Percentiles rank a stretch among this genome's conserved stretches.
phyloP scores from a whole-genome alignment of 2,113 vertebrate species.

The Haliaeetus leucogaster region DNA sequence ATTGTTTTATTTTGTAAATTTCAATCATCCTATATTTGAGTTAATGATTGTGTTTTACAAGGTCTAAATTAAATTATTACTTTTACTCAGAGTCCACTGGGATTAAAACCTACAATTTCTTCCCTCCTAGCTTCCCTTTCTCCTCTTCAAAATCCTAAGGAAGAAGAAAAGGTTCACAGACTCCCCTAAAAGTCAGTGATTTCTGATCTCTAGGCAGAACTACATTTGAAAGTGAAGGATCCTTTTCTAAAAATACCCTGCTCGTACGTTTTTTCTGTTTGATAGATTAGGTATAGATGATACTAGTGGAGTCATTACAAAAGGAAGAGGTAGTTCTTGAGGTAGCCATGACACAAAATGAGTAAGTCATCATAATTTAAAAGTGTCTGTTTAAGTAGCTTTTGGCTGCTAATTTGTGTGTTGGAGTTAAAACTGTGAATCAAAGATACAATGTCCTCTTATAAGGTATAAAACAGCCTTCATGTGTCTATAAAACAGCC shows the following conservation, averaged over 20 bases:
- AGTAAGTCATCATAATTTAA: background rate
- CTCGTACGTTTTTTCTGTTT: background rate
- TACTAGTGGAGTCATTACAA: background rate
- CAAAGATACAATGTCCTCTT: background rate
- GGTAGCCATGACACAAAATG: background rate
- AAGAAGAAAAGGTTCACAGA: background rate
- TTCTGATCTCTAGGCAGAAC: background rate
- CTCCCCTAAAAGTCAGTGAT: background rate
- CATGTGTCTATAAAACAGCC: background rate
- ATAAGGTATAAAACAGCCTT: background rate
- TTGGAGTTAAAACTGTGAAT: background rate
- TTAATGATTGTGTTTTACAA: background rate
- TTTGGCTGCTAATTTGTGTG: background rate
- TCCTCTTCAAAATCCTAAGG: background rate
- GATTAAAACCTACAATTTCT: background rate
- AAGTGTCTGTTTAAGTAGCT: background rate
- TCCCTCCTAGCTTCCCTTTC: background rate
- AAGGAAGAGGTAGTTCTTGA: background rate
- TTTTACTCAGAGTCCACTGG: background rate
- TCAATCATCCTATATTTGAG: background rate
- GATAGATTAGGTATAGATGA: background rate
- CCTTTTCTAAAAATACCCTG: background rate
- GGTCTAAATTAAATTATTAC: background rate
- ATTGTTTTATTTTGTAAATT: background rate
- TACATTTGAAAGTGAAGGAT: background rate